Evolutionary conservation across 2,888 invertebrate genomes (phyloP).

Genomic region (Drosophila neonasuta): DNA sequence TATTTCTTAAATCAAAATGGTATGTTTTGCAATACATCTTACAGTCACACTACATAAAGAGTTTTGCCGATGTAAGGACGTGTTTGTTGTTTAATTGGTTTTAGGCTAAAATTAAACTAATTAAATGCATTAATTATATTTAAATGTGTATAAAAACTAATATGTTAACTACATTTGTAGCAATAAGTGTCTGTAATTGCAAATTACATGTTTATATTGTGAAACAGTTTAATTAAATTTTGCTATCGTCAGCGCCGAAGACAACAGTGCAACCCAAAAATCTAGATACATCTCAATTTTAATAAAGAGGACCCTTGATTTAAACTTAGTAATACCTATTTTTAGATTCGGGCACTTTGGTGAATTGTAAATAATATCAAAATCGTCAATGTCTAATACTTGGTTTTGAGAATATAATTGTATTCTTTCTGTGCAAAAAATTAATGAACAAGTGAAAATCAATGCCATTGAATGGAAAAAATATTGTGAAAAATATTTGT

Average conservation of each 20-base stretch:
- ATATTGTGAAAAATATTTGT: slow-evolving; percentile 16
- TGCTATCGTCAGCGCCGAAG: slow-evolving; percentile 61
- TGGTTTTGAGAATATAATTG: neutral
- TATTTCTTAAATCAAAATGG: neutral
- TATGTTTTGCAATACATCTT: neutral
- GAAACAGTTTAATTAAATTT: slow-evolving; percentile 17
- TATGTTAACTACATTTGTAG: neutral
- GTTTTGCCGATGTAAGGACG: slow-evolving; percentile 58
- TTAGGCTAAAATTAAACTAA: slow-evolving; percentile 9
- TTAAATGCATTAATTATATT: slow-evolving; percentile 4
- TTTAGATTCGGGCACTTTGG: neutral
- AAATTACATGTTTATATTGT: slow-evolving; percentile 3
- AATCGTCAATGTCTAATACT: neutral
- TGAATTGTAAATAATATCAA: neutral
- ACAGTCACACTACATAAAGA: slow-evolving; percentile 21
- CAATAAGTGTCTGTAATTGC: slow-evolving; percentile 23
- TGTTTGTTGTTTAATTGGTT: slow-evolving; percentile 27
- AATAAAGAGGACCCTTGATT: neutral
- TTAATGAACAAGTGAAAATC: slow-evolving; percentile 43
- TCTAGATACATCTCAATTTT: neutral
- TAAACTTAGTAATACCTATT: neutral
- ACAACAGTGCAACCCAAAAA: slow-evolving; percentile 1
- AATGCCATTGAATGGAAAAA: slow-evolving; percentile 38
- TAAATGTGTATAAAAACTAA: slow-evolving; percentile 10
- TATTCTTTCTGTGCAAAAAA: slow-evolving; percentile 34